Evolutionary conservation across 2,797 vertebrate species (phyloP), one percentile per base, ranked within the genome.

Genomic region (Limnodromus scolopaceus): DNA sequence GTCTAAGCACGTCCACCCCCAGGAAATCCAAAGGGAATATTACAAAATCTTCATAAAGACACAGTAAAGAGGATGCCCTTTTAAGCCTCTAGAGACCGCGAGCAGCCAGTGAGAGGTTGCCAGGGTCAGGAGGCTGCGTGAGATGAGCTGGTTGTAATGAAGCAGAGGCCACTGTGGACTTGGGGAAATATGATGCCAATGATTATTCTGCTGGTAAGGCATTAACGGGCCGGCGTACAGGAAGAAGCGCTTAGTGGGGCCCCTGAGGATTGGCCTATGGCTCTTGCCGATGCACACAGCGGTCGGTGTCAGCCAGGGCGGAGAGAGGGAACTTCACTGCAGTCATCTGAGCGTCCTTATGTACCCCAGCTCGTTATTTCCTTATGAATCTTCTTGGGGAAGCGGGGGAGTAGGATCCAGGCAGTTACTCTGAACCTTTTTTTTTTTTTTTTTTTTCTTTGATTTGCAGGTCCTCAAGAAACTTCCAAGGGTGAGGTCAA

Each of bases 181-280:
- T 43, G 71, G 89, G 96, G 88, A 89, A 93, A 95, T 46, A 63
- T 13, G 80, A 95, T 45, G 9, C 10, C 83, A 32, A 63, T 38
- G 78, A 63, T 85, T 72, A 79, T 93, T 92, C 87, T 91, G 93
- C 94, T 93, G 90, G 89, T 91, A 83, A 95, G 92, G 91, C 77
- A 79, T 38, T 61, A 74, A 53, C 5, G 4, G 70, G 61, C 71
- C 6, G 61, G 28, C 0, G 39, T 23, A 9, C 19, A 58, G 49
- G n/a, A 60, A 76, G 77, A 55, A 89, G 79, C 11, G 4, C 51
- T 64, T 34, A 75, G 86, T 3, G 28, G 49, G 55, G 32, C 81
- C 76, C 69, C 39, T 24, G 89, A 55, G 76, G 79, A 79, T 20
- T 63, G 74, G 68, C 48, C 53, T 23, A 5, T 7, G 7, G 79